Evolutionary conservation across 2,113 vertebrate species (phyloP), one percentile per base, ranked within the genome.

Genomic region (Erinaceus europaeus): DNA sequence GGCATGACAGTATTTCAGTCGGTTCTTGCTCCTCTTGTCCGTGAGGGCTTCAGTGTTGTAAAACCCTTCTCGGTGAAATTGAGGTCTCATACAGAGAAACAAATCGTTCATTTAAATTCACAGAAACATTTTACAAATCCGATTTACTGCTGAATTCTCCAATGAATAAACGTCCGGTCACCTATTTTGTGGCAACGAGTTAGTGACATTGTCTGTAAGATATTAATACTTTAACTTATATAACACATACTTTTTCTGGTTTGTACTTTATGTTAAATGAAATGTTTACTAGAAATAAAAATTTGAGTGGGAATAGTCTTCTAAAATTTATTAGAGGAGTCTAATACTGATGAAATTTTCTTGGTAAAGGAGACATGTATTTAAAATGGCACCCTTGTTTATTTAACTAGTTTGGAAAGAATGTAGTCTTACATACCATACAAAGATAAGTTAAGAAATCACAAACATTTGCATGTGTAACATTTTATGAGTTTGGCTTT

Each of bases 371-470:
- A 74, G 7, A 74, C 68, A 0, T 32, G 55, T 62, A 18, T 73
- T 81, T 90, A 73, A 82, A 90, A 78, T 93, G 42, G 76, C 4
- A 42, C 44, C 5, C 12, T 69, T 81, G 36, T 85, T 65, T 84
- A 57, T 67, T 91, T 65, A 64, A 55, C 80, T 64, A 55, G 9
- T 73, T 86, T 75, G 5, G 32, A 36, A 88, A 67, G 9, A 79
- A 86, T 84, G 72, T 79, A 84, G 15, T 80, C 20, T 38, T 69
- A 67, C 46, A 3, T 71, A 72, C 48, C 67, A 5, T 65, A 71
- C 79, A 85, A 62, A 44, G 17, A 50, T 72, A 59, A 75, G 40
- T 90, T 62, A 79, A 77, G 21, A 74, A 91, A 79, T 80, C 67
- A 55, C 12, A 15, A 42, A n/a, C 65, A 55, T 73, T 67, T 68